Evolutionary conservation across 2,797 vertebrate species (phyloP), one percentile per base, ranked within the genome.

Genomic region (Erpetoichthys calabaricus): DNA sequence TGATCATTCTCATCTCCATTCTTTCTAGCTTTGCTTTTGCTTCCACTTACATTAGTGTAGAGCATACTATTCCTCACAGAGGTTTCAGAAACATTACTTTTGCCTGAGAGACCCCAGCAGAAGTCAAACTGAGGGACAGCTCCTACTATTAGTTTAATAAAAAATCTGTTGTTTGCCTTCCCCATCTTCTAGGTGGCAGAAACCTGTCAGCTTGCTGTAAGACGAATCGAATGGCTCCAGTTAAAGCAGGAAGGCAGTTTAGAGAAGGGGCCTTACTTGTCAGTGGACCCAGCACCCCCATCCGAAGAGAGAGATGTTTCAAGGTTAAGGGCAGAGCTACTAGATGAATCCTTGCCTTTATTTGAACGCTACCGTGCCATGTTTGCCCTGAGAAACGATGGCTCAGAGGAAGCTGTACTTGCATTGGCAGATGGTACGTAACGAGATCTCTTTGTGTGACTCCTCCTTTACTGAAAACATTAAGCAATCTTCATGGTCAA

Each of bases 291-390:
- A 0, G 95, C 92, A 0, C 95, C 94, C 0, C 86, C 95, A 0
- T 84, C 90, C 0, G 62, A 68, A 41, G 87, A 75, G 66, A 80
- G 60, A 0, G 84, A 82, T 0, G 62, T 90, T 1, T 7, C 71
- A 1, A 79, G 76, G 46, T 81, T 98, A 47, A 85, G 81, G 1
- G 57, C 52, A 0, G 45, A n/a, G 5, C 78, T 97, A 9, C 63
- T 97, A 69, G 80, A 97, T 0, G 90, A 97, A 59, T 70, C 68
- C 0, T 63, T 63, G 55, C 69, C 86, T 0, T 84, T 98, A 5
- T 99, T 97, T 0, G 90, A 97, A 2, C 89, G 95, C 1, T 99
- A 99, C 73, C 75, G 89, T 0, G 93, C 94, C 59, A 98, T 99
- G 94, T 99, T 99, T 5, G 91, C 94, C 0, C 79, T 98, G 53